phyloP scores from a whole-genome alignment of 2,888 invertebrate genomes.

The Phortica okadai region DNA sequence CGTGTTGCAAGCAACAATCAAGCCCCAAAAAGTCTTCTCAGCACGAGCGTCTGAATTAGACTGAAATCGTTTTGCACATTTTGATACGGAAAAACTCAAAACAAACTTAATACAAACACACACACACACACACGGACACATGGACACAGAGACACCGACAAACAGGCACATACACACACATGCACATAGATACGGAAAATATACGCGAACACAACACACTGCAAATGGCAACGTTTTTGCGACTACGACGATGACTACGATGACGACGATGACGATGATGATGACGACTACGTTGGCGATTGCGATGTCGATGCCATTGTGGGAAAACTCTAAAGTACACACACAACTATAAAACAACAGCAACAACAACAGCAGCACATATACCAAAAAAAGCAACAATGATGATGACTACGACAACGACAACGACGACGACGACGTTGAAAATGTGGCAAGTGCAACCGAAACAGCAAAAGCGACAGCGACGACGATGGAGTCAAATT shows the following conservation, averaged over 20 bases:
- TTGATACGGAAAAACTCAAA: conserved; percentile 76
- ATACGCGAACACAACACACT: conserved; percentile 22
- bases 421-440: conserved; percentile 56
- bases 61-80: conserved; percentile 77
- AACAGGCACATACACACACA: conserved; percentile 4
- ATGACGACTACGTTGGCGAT: conserved; percentile 25
- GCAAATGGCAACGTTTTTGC: conserved; percentile 30
- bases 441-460: conserved; percentile 57
- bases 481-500: conserved; percentile 28
- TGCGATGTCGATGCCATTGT: conserved; percentile 9
- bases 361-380: not conserved
- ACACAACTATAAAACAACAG: not conserved
- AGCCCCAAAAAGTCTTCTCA: conserved; percentile 75
- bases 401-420: conserved; percentile 48
- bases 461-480: conserved; percentile 38
- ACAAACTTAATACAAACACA: conserved; percentile 64
- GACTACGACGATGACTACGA: conserved; percentile 24
- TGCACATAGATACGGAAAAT: conserved; percentile 3
- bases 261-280: conserved; percentile 21
- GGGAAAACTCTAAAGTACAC: conserved; percentile 15
- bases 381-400: conserved; percentile 13
- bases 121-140: conserved; percentile 35
- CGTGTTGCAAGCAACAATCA: conserved; percentile 50
- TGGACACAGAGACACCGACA: conserved; percentile 31
- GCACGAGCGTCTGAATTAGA: conserved; percentile 77